phyloP scores from a whole-genome alignment of 2,797 vertebrate genomes.

The Sebastes aleutianus region DNA sequence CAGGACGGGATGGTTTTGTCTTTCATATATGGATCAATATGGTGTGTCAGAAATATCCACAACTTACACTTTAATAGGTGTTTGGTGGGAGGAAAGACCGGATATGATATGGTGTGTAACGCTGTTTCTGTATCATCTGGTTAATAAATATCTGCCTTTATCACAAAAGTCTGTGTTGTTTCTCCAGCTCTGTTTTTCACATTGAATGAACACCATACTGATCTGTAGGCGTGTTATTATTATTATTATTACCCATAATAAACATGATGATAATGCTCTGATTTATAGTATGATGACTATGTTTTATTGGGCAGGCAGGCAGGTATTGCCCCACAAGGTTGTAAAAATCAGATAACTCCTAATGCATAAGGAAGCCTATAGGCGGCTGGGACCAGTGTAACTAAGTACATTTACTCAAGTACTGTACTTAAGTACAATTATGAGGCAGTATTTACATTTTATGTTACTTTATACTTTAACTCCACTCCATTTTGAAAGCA shows the following conservation, averaged over 20 bases:
- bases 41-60: not conserved
- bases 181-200: not conserved
- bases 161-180: not conserved
- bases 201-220: not conserved
- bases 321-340: not conserved
- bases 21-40: not conserved
- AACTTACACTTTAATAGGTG: not conserved
- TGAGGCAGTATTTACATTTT: too few species aligned
- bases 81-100: not conserved
- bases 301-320: not conserved
- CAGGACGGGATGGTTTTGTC: not conserved
- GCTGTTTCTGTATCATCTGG: not conserved
- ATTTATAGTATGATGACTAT: not conserved
- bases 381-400: not conserved
- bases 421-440: too few species aligned
- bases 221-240: not conserved
- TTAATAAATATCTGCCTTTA: not conserved
- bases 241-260: not conserved
- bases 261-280: constrained; percentile 1
- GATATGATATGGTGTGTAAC: not conserved
- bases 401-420: too few species aligned
- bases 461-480: too few species aligned
- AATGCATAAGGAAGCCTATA: not conserved
- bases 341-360: not conserved
- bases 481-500: too few species aligned